These are phyloP conservation scores for Chrysopa pallens DNA, from an alignment of 1,140 invertebrate genomes.

Conservation along the genomic window DNA sequence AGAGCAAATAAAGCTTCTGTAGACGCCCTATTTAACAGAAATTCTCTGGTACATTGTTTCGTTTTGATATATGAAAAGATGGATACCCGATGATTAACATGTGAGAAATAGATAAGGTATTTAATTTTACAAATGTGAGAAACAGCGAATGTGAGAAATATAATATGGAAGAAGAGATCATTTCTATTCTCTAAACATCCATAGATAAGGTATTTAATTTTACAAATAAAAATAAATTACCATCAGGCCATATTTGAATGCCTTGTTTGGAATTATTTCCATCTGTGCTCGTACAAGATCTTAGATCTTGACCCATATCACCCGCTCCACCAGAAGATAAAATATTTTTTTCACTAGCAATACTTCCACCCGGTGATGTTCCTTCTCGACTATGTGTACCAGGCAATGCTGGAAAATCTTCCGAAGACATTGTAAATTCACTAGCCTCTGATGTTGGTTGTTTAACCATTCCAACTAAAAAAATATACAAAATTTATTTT, in stretches of 20 bases:
- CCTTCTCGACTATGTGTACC: conserved; percentile 37
- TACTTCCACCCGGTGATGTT: conserved; percentile 28
- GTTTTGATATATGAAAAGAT: too few relatives aligned
- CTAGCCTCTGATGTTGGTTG: conserved; percentile 77
- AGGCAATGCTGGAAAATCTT: conserved; percentile 96
- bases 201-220: too few relatives aligned
- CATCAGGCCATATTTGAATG: conserved; percentile 87
- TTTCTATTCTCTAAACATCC: too few relatives aligned
- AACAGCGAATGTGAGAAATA: too few relatives aligned
- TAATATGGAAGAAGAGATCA: too few relatives aligned
- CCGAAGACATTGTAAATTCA: conserved; percentile 94
- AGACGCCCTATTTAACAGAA: too few relatives aligned
- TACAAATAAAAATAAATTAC: conserved; percentile 25
- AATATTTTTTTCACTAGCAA: conserved; percentile 16
- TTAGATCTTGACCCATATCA: conserved; percentile 14
- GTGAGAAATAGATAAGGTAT: not conserved
- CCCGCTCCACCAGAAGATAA: conserved; percentile 11
- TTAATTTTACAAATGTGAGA: conserved; percentile 2
- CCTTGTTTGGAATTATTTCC: conserved; percentile 33
- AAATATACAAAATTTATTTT: conserved; percentile 10
- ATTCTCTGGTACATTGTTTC: too few relatives aligned
- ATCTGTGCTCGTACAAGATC: conserved; percentile 9
- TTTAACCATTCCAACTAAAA: conserved; percentile 86
- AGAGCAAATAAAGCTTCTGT: too few relatives aligned
- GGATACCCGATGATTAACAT: too few relatives aligned